Conservation (phyloP, 2,797 vertebrate genomes). For the Microchirus variegatus region DNA sequence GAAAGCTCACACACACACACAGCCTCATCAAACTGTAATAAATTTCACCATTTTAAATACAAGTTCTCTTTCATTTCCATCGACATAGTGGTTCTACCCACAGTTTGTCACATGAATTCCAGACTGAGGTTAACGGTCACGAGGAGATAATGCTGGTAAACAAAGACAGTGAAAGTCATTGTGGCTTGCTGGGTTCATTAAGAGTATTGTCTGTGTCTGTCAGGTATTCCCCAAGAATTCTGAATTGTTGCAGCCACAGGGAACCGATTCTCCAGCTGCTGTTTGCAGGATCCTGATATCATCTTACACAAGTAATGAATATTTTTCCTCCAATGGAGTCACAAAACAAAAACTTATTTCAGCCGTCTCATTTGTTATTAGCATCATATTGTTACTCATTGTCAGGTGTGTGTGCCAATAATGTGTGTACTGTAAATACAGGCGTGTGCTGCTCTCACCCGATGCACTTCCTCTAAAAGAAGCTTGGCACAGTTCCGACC, state of each 20-base stretch:
- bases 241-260: background rate
- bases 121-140: constrained; percentile 37
- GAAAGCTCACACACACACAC: too few species aligned
- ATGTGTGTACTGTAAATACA: background rate
- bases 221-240: constrained; percentile 53
- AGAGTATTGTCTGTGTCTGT: constrained; percentile 10
- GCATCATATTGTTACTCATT: background rate
- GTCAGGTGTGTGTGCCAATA: background rate
- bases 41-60: background rate
- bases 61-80: constrained; percentile 3
- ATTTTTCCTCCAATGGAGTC: too few species aligned
- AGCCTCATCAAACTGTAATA: background rate
- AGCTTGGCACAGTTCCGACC: constrained; percentile 90
- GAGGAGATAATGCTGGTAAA: constrained; percentile 62
- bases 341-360: too few species aligned
- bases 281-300: background rate
- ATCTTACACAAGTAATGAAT: background rate
- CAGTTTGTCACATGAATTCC: constrained; percentile 41
- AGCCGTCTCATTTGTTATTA: too few species aligned
- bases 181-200: constrained; percentile 12
- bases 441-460: constrained; percentile 79
- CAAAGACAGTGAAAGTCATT: constrained; percentile 41
- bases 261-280: background rate
- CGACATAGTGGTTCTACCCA: constrained; percentile 2
- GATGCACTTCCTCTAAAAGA: constrained; percentile 91